Conservation (phyloP, 1,140 invertebrate species). For the Neodiprion virginianus region DNA sequence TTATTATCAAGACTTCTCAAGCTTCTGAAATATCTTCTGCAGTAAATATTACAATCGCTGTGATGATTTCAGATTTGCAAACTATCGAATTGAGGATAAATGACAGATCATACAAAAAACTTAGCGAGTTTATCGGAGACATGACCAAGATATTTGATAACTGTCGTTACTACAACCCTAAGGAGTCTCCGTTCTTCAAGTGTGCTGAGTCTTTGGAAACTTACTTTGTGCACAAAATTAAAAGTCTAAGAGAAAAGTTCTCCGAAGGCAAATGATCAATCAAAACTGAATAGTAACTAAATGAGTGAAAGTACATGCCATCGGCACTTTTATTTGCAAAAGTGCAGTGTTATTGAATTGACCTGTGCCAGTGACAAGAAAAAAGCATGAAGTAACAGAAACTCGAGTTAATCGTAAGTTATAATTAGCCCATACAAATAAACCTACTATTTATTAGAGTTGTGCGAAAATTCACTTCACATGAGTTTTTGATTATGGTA, state of each 20-base stretch:
- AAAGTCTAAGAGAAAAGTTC: conserved; percentile 81
- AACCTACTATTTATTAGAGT: conserved; percentile 45
- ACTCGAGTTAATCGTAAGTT: conserved; percentile 34
- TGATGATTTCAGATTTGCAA: conserved; percentile 81
- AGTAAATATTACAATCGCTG: conserved; percentile 22
- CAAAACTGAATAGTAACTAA: conserved; percentile 35
- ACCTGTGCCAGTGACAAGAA: conserved; percentile 20
- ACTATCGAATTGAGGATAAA: conserved; percentile 90
- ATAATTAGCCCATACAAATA: conserved; percentile 36
- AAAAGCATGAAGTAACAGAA: background rate
- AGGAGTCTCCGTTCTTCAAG: conserved; percentile 93
- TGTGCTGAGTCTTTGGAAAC: conserved; percentile 94
- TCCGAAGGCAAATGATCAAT: conserved; percentile 64
- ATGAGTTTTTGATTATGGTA: background rate
- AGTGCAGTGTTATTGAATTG: conserved; percentile 8
- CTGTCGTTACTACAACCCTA: conserved; percentile 95
- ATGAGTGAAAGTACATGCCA: conserved; percentile 28
- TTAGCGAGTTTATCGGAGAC: conserved; percentile 95
- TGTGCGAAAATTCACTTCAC: conserved; percentile 26
- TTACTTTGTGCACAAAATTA: conserved; percentile 94
- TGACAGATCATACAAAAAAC: conserved; percentile 81
- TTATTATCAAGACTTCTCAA: conserved; percentile 1
- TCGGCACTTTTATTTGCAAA: conserved; percentile 12
- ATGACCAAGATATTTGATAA: conserved; percentile 99
- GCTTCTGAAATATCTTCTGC: conserved; percentile 17